Evolutionary conservation across 2,888 invertebrate genomes (phyloP).

Genomic region (Lissocephala sabroskyi): DNA sequence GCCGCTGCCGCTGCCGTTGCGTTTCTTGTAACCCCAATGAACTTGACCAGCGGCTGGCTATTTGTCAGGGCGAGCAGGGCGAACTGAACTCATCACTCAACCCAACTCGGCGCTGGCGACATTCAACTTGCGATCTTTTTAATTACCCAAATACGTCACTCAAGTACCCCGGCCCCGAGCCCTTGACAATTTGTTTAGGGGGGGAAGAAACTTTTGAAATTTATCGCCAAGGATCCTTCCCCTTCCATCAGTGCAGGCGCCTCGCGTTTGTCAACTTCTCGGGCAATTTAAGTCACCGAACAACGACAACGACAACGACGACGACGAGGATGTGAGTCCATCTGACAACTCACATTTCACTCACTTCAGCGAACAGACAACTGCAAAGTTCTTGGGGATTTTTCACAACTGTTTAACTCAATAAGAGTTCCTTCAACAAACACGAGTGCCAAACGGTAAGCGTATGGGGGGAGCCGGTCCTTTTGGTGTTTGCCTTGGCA

Average conservation of each 20-base stretch:
- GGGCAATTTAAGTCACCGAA: conserved; percentile 57
- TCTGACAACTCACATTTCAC: conserved; percentile 42
- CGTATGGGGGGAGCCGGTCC: conserved; percentile 8
- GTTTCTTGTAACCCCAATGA: no score
- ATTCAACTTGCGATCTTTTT: not conserved
- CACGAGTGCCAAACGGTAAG: conserved; percentile 53
- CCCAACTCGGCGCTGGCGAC: not conserved
- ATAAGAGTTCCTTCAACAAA: conserved; percentile 56
- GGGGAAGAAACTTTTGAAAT: no score
- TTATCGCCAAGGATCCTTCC: no score
- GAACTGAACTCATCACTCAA: conserved; percentile 4
- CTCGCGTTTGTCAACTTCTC: conserved; percentile 16
- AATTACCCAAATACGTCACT: conserved; percentile 1
- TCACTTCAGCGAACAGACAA: conserved; percentile 13
- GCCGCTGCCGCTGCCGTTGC: not conserved
- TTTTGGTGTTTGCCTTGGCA: conserved; percentile 29
- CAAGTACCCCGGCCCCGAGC: no score
- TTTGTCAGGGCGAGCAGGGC: not conserved
- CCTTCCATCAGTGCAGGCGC: no score
- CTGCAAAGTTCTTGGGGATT: conserved; percentile 7
- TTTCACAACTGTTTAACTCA: conserved; percentile 54
- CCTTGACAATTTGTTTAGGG: no score
- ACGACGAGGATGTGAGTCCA: conserved; percentile 23
- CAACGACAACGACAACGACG: conserved; percentile 14
- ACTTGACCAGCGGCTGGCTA: not conserved